Conservation (phyloP, 2,113 vertebrate species). For the Trogon surrucura region DNA sequence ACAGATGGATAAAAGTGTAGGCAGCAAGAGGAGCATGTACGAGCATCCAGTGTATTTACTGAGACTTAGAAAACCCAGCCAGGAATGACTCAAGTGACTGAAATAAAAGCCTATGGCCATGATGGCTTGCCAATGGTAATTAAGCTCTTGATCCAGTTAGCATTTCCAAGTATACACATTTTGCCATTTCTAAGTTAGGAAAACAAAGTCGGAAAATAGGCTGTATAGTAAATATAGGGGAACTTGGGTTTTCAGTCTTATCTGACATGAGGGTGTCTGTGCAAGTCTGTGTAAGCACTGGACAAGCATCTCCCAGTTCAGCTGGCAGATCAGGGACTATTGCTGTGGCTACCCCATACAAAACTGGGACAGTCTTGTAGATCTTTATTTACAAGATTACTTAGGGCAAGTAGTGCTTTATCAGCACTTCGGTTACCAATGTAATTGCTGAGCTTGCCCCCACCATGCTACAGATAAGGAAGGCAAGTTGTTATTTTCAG, state of each 20-base stretch:
- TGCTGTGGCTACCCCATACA: background rate
- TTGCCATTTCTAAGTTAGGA: background rate
- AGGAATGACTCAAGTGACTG: slow-evolving; percentile 51
- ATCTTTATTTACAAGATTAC: slow-evolving; percentile 32
- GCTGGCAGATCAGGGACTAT: background rate
- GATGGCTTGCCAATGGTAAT: background rate
- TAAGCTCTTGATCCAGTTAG: background rate
- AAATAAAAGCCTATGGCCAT: slow-evolving; percentile 37
- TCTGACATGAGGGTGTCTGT: background rate
- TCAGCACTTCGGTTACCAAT: background rate
- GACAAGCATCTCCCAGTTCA: background rate
- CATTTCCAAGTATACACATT: background rate
- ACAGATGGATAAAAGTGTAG: slow-evolving; percentile 63
- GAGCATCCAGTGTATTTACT: slow-evolving; percentile 37
- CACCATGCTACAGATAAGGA: slow-evolving; percentile 13
- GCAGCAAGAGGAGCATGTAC: slow-evolving; percentile 58
- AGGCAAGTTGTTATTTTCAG: slow-evolving; percentile 44
- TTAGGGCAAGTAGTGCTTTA: background rate
- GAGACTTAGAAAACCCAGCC: slow-evolving; percentile 12
- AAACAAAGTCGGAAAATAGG: background rate
- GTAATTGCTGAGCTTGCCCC: slow-evolving; percentile 47
- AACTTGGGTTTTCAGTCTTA: background rate
- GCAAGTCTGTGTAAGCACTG: background rate
- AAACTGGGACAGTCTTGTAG: background rate
- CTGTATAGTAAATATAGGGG: background rate